A percentile compares a stretch with the other conserved stretches of the same genome.
Conservation (phyloP, 2,888 invertebrate species). For the Zhuqinia jingwanae region DNA sequence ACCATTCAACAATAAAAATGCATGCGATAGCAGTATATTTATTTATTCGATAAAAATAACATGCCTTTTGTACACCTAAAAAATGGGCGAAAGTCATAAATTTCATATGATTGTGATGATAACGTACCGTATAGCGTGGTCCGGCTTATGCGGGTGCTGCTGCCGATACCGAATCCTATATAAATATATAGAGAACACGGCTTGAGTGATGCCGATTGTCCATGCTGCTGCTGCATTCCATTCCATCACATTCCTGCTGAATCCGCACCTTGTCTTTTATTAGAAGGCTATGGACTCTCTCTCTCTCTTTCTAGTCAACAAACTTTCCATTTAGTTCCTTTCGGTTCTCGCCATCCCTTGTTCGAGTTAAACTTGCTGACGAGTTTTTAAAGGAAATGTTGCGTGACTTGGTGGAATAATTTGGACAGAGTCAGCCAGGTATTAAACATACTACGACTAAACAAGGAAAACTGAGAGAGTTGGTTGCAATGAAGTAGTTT, state of each 20-base stretch:
- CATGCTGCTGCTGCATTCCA: constrained; percentile 3
- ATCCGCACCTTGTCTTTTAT: constrained; percentile 7
- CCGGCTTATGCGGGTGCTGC: not conserved
- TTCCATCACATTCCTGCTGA: constrained; percentile 24
- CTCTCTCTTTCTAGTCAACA: not conserved
- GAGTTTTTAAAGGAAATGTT: constrained; percentile 60
- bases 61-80: not conserved
- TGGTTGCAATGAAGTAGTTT: not conserved
- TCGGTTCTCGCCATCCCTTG: not conserved
- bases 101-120: constrained; percentile 48
- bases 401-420: constrained; percentile 62
- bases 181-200: too few species aligned
- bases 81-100: constrained; percentile 43
- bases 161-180: not conserved
- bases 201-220: too few species aligned
- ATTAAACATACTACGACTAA: constrained; percentile 9
- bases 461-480: not conserved
- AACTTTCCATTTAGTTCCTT: too few species aligned
- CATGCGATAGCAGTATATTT: not conserved
- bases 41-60: not conserved
- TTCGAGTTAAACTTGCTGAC: constrained; percentile 41
- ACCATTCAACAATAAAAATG: not conserved
- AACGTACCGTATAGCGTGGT: not conserved
- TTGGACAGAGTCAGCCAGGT: not conserved
- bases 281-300: not conserved